Conservation (phyloP, 2,888 invertebrate species). For the Hydroisotoma schaefferi region DNA sequence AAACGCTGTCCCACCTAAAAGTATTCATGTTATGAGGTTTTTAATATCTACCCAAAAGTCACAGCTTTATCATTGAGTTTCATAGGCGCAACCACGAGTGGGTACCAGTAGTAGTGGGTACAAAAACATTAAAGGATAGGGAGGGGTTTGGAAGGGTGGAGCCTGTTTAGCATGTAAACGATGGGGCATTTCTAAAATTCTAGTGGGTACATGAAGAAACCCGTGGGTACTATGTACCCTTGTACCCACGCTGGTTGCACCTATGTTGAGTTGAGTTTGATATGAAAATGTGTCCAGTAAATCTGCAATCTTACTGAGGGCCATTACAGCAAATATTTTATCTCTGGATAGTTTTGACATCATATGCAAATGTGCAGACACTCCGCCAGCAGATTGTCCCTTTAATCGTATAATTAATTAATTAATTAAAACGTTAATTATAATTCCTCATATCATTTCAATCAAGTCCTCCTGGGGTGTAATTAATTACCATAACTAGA, state of each 20-base stretch:
- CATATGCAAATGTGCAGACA: constrained; percentile 21
- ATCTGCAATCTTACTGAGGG: constrained; percentile 14
- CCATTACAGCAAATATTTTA: constrained; percentile 28
- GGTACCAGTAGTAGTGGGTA: not conserved
- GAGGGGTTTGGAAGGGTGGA: too few relatives aligned
- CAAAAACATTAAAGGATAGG: too few relatives aligned
- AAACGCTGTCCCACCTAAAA: constrained; percentile 23
- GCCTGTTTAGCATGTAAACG: too few relatives aligned
- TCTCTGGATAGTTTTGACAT: constrained; percentile 22
- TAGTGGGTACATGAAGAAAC: too few relatives aligned
- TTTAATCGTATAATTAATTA: not conserved
- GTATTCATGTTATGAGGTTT: too few relatives aligned
- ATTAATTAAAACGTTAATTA: not conserved
- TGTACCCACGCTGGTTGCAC: too few relatives aligned
- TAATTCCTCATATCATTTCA: not conserved
- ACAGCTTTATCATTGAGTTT: too few relatives aligned
- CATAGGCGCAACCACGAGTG: not conserved
- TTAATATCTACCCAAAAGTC: too few relatives aligned
- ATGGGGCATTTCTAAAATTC: too few relatives aligned
- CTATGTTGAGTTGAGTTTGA: too few relatives aligned
- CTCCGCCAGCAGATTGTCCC: not conserved
- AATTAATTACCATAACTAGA: constrained; percentile 13
- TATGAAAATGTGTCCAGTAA: too few relatives aligned
- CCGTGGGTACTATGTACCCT: too few relatives aligned
- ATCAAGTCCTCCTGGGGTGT: constrained; percentile 3